Evolutionary conservation across 1,140 invertebrate genomes (phyloP).

Genomic region (Ceratina japonica): DNA sequence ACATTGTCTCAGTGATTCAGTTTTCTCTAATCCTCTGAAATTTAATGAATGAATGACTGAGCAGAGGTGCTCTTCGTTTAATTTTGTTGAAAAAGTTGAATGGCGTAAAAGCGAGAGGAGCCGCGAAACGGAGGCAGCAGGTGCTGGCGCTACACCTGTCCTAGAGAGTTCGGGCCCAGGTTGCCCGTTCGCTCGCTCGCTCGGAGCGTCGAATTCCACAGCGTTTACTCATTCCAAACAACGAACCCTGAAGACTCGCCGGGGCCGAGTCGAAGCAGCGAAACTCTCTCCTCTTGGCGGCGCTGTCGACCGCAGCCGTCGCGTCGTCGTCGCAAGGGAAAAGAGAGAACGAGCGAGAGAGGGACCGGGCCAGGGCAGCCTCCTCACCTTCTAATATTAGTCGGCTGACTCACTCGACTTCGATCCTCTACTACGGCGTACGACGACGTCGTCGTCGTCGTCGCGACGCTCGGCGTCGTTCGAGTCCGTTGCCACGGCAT

Average conservation of each 20-base stretch:
- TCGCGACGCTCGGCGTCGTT: constrained; percentile 17
- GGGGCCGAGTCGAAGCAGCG: constrained; percentile 33
- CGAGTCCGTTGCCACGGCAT: constrained; percentile 56
- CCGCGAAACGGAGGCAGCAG: constrained; percentile 61
- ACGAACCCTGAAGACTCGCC: constrained; percentile 63
- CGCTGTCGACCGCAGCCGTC: constrained; percentile 10
- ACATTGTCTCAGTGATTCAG: too few relatives aligned
- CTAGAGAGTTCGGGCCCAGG: constrained; percentile 56
- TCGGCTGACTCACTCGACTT: constrained; percentile 60
- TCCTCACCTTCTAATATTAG: constrained; percentile 67
- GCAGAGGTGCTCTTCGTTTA: not conserved
- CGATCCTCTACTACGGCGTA: constrained; percentile 21
- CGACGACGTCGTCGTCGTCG: not conserved
- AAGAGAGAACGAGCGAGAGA: constrained; percentile 11
- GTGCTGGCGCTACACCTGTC: constrained; percentile 70
- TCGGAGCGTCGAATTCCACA: constrained; percentile 69
- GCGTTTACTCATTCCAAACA: constrained; percentile 72
- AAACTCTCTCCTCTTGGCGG: constrained; percentile 51
- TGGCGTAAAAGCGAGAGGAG: not conserved
- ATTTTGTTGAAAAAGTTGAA: not conserved
- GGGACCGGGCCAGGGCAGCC: constrained; percentile 51
- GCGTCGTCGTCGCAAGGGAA: not conserved
- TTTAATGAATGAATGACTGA: too few relatives aligned
- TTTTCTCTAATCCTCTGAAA: too few relatives aligned
- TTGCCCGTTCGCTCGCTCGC: constrained; percentile 50